A percentile compares a stretch with the other conserved stretches of the same genome.
Evolutionary conservation across 2,797 vertebrate genomes (phyloP).

Genomic region (Lerista edwardsae): DNA sequence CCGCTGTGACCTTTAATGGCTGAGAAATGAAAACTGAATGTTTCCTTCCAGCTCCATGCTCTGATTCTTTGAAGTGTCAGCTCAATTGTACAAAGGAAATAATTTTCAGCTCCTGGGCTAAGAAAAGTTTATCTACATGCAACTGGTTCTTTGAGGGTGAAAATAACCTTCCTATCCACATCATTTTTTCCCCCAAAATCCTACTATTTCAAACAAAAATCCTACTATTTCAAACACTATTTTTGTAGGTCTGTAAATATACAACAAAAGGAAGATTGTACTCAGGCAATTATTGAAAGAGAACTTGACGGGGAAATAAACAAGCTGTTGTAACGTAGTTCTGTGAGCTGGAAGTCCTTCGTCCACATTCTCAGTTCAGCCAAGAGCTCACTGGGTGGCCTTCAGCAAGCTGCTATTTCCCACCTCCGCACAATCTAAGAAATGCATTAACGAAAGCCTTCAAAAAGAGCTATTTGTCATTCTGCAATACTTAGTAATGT

Average conservation of each 20-base stretch:
- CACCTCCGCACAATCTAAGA: constrained; percentile 53
- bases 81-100: constrained; percentile 43
- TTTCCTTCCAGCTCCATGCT: constrained; percentile 41
- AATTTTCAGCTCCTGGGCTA: constrained; percentile 40
- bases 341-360: background rate
- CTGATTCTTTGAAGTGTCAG: constrained; percentile 42
- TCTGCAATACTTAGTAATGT: constrained; percentile 35
- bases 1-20: constrained; percentile 41
- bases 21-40: constrained; percentile 45
- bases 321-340: background rate
- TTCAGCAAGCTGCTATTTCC: constrained; percentile 8
- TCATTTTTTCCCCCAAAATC: background rate
- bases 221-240: background rate
- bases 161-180: background rate
- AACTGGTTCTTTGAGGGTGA: background rate
- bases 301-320: background rate
- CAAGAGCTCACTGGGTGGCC: constrained; percentile 11
- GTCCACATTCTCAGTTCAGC: background rate
- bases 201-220: background rate
- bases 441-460: constrained; percentile 56
- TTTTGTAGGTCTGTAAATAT: background rate
- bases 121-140: constrained; percentile 7
- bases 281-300: background rate
- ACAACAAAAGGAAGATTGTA: background rate
- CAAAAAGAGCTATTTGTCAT: constrained; percentile 45